Evolutionary conservation across 2,888 invertebrate species (phyloP), one percentile per base, ranked within the genome.

Genomic region (Limnephilus marmoratus): DNA sequence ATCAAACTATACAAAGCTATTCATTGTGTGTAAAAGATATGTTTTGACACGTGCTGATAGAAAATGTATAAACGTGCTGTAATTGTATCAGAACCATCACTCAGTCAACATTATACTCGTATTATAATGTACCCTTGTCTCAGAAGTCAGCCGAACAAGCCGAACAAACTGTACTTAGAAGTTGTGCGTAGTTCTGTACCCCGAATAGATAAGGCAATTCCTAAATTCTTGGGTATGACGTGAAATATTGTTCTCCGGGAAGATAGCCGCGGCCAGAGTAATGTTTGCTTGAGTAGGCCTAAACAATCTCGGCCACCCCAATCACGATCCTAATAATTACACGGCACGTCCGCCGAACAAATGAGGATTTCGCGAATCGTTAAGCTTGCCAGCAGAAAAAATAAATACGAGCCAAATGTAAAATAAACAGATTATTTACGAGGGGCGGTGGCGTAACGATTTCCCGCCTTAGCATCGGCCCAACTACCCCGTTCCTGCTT

Each of bases 381-480:
- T 93, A 92, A 90, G 91, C 90, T 68, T 87, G 37, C 90, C 92
- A 83, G 88, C 81, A 89, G 91, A 91, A 92, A 92, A 93, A 93
- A 91, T 91, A 93, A 93, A 92, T 87, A 91, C 86, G 82, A 83
- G 53, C 49, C 82, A 49, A 92, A 93, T 92, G 93, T 91, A 93
- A 93, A 93, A 91, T 91, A 93, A 93, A 93, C 93, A 93, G 91
- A 93, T 93, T 93, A 92, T 92, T 92, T 87, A 92, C 92, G 90
- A 88, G 90, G 90, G 85, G 49, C 85, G 91, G 29, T 81, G 81
- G 81, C 82, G 83, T 90, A 85, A 53, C 83, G 86, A 83, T 53
- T 87, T 53, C 31, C 85, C 86, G 87, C 91, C 88, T 49, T 81
- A n/a, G 68, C 45, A 91, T 91, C 80, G 88, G 88, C 45, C 81